These are phyloP conservation scores for Zaprionus nigranus DNA, from an alignment of 1,140 invertebrate species.

Conservation along the genomic window DNA sequence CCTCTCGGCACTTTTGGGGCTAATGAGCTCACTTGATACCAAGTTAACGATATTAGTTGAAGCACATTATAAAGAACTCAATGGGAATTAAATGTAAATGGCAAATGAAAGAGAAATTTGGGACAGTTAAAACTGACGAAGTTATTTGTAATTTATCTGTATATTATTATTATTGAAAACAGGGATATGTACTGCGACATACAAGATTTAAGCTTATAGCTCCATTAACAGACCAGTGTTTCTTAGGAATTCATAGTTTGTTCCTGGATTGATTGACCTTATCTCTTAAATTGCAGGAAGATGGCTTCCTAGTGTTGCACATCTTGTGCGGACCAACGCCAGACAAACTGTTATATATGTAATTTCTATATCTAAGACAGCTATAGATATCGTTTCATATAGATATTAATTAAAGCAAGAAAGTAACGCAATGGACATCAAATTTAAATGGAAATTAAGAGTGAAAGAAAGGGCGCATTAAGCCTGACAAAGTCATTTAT, in stretches of 20 bases:
- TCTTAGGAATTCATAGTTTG: too few relatives aligned
- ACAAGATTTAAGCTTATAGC: too few relatives aligned
- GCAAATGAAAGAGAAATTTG: neutral
- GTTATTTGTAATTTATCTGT: neutral
- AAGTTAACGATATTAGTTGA: neutral
- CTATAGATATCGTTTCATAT: too few relatives aligned
- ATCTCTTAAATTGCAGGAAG: too few relatives aligned
- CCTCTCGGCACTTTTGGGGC: constrained; percentile 43
- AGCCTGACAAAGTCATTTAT: neutral
- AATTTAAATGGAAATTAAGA: neutral
- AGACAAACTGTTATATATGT: too few relatives aligned
- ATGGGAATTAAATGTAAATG: neutral
- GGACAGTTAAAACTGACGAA: neutral
- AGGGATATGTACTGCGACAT: too few relatives aligned
- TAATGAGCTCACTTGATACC: constrained; percentile 3
- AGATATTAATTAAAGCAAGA: neutral
- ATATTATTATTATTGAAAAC: too few relatives aligned
- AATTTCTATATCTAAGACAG: too few relatives aligned
- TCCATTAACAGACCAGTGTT: too few relatives aligned
- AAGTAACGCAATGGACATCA: neutral
- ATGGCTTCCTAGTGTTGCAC: too few relatives aligned
- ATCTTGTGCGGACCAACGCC: too few relatives aligned
- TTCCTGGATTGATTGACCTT: too few relatives aligned
- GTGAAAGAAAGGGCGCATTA: neutral
- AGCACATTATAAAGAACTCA: neutral